Evolutionary conservation across 1,140 invertebrate species (phyloP).

Genomic region (Aethina tumida): DNA sequence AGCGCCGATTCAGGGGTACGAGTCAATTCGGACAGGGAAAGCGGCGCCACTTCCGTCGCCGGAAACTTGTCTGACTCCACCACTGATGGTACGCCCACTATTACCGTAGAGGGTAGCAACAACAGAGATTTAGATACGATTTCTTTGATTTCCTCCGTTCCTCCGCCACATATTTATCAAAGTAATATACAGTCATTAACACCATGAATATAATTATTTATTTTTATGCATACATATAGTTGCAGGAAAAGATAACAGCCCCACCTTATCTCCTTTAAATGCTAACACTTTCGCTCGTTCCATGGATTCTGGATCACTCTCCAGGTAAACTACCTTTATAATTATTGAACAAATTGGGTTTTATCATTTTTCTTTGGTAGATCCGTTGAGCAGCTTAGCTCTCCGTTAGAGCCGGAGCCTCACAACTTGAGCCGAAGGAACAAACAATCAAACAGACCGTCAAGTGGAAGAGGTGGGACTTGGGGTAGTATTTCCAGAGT

Average conservation of each 20-base stretch:
- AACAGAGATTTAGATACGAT: constrained; percentile 63
- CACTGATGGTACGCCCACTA: constrained; percentile 62
- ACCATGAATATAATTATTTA: too few species aligned
- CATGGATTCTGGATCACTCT: constrained; percentile 58
- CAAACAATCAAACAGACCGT: constrained; percentile 31
- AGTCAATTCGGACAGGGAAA: constrained; percentile 70
- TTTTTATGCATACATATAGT: too few species aligned
- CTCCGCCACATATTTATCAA: constrained; percentile 69
- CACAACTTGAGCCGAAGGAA: constrained; percentile 34
- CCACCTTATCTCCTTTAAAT: constrained; percentile 68
- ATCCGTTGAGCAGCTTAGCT: constrained; percentile 55
- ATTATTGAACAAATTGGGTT: constrained; percentile 9
- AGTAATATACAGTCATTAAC: too few species aligned
- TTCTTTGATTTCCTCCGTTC: constrained; percentile 61
- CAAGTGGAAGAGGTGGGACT: constrained; percentile 46
- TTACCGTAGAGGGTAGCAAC: constrained; percentile 43
- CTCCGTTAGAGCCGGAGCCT: constrained; percentile 44
- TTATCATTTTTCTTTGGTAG: constrained; percentile 35
- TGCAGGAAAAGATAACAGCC: constrained; percentile 76
- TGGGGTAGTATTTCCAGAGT: constrained; percentile 79
- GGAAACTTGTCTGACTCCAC: constrained; percentile 70
- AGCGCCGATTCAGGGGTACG: constrained; percentile 79
- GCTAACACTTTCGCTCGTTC: constrained; percentile 65
- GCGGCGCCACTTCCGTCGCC: constrained; percentile 58
- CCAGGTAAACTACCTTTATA: constrained; percentile 40